Conservation (phyloP, 2,113 vertebrate genomes). For the Syngnathus floridae region DNA sequence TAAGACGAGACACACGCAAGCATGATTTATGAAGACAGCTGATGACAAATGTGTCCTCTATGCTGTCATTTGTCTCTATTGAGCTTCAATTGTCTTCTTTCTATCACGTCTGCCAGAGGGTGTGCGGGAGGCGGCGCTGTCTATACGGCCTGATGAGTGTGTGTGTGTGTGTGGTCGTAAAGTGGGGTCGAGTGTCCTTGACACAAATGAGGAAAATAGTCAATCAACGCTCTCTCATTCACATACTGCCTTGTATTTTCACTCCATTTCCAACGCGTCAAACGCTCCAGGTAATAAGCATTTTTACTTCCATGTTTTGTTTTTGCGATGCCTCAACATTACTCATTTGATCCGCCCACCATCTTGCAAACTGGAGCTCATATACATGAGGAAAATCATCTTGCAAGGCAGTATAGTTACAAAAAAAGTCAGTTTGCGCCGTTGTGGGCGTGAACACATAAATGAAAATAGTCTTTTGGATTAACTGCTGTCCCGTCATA, state of each 20-base stretch:
- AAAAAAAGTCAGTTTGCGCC: too few relatives aligned
- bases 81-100: slow-evolving; percentile 27
- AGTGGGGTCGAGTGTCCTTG: slow-evolving; percentile 41
- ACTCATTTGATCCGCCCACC: neutral
- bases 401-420: too few relatives aligned
- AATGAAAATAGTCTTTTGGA: neutral
- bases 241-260: neutral
- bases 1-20: neutral
- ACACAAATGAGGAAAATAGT: slow-evolving; percentile 39
- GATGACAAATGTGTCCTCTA: neutral
- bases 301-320: neutral
- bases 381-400: neutral
- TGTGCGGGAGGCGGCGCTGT: slow-evolving; percentile 5
- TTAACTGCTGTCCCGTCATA: neutral
- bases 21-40: neutral
- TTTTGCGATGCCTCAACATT: neutral
- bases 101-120: neutral
- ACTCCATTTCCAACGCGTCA: neutral
- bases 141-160: slow-evolving; percentile 13
- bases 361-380: neutral
- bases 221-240: slow-evolving; percentile 24
- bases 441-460: too few relatives aligned
- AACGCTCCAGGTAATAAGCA: neutral
- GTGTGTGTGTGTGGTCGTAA: slow-evolving; percentile 10
- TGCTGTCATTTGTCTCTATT: slow-evolving; percentile 34